phyloP scores from a whole-genome alignment of 2,888 invertebrate genomes.

The Dromius quadrimaculatus region DNA sequence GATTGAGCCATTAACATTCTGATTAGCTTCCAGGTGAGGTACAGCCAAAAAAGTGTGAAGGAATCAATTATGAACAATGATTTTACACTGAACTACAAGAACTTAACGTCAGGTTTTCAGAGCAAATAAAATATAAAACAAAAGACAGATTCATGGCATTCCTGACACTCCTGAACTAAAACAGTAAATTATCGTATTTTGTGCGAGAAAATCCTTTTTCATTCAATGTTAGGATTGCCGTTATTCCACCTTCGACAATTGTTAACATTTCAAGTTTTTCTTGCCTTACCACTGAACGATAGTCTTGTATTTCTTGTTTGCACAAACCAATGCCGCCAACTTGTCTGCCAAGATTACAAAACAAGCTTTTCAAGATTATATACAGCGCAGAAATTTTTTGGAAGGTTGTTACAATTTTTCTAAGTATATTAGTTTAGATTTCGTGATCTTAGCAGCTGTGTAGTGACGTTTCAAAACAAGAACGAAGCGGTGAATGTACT shows the following conservation, averaged over 20 bases:
- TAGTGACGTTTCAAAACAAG: constrained; percentile 1
- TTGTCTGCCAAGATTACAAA: not conserved
- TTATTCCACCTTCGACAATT: not conserved
- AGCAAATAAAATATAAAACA: too few relatives aligned
- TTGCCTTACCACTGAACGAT: not conserved
- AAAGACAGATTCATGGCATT: too few relatives aligned
- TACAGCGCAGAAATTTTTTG: too few relatives aligned
- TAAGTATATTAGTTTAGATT: not conserved
- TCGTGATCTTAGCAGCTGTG: not conserved
- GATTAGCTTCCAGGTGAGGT: not conserved
- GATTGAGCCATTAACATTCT: constrained; percentile 39
- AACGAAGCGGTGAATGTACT: constrained; percentile 40
- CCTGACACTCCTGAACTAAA: too few relatives aligned
- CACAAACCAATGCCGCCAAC: not conserved
- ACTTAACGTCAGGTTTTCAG: too few relatives aligned
- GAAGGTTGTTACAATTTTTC: not conserved
- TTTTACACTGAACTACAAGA: too few relatives aligned
- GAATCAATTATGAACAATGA: too few relatives aligned
- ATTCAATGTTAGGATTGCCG: not conserved
- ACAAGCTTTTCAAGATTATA: too few relatives aligned
- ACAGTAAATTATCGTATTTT: too few relatives aligned
- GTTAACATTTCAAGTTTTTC: not conserved
- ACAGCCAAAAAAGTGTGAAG: constrained; percentile 4
- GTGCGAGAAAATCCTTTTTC: not conserved
- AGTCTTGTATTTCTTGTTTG: not conserved